phyloP scores from a whole-genome alignment of 2,113 vertebrate genomes.

The Syrrhaptes paradoxus region DNA sequence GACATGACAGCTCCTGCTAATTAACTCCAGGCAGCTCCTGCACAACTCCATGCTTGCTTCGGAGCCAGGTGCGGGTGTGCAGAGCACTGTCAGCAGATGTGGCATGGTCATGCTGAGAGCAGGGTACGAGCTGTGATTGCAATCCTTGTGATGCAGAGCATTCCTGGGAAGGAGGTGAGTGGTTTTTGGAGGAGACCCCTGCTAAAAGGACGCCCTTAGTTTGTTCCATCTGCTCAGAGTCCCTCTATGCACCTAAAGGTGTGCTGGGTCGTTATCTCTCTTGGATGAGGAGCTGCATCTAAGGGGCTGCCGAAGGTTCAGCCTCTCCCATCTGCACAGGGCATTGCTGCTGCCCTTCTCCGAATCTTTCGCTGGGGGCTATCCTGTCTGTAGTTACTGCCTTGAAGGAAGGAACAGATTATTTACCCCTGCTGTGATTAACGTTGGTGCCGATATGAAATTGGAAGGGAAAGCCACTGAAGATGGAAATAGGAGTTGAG shows the following conservation, averaged over 20 bases:
- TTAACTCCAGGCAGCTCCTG: slow-evolving; percentile 40
- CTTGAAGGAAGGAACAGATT: not conserved
- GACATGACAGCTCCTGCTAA: slow-evolving; percentile 53
- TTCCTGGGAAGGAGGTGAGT: not conserved
- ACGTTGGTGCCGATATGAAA: not conserved
- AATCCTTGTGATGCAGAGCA: fast-evolving
- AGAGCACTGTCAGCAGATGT: not conserved
- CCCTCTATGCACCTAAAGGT: fast-evolving
- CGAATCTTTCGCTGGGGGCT: not conserved
- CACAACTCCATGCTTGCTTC: not conserved
- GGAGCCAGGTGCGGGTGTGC: fast-evolving
- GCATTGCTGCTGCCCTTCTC: not conserved
- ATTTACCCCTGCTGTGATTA: not conserved
- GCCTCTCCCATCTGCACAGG: not conserved
- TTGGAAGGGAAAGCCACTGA: not conserved
- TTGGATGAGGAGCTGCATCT: not conserved
- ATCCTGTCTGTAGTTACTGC: not conserved
- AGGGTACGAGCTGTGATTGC: fast-evolving
- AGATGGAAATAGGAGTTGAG: not conserved
- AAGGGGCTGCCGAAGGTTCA: fast-evolving
- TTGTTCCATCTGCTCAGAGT: not conserved
- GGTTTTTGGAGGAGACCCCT: not conserved
- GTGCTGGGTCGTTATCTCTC: not conserved
- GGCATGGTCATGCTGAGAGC: not conserved
- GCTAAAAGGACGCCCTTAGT: fast-evolving